Evolutionary conservation across 2,113 vertebrate genomes (phyloP).

Genomic region (Symphodus melops): DNA sequence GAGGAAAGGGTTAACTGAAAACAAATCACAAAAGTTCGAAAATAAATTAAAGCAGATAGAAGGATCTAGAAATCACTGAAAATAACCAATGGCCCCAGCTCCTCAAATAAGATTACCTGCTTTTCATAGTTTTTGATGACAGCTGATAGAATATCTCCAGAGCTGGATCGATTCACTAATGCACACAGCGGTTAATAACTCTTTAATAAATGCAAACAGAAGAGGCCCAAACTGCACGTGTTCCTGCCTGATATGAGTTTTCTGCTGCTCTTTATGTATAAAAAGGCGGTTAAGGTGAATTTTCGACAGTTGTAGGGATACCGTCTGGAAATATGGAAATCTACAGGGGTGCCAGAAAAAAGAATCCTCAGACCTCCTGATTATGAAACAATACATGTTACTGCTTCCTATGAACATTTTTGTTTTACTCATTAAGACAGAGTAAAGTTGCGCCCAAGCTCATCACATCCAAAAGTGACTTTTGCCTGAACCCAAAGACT

Average conservation of each 20-base stretch:
- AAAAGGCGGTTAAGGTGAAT: too few relatives aligned
- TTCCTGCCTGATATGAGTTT: too few relatives aligned
- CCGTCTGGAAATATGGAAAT: too few relatives aligned
- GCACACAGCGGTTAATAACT: too few relatives aligned
- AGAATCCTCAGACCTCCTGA: background rate
- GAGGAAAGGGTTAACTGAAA: too few relatives aligned
- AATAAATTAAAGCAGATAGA: background rate
- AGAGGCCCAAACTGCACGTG: too few relatives aligned
- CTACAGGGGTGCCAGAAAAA: background rate
- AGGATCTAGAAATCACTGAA: background rate
- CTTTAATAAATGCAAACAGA: too few relatives aligned
- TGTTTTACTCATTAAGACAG: slow-evolving; percentile 1
- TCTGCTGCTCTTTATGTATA: too few relatives aligned
- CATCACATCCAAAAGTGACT: background rate
- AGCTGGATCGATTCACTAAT: too few relatives aligned
- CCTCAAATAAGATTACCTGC: background rate
- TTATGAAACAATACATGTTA: background rate
- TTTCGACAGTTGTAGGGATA: too few relatives aligned
- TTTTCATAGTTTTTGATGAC: background rate
- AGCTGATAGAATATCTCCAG: too few relatives aligned
- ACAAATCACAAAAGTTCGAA: background rate
- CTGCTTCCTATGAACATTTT: background rate
- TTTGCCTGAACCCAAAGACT: background rate
- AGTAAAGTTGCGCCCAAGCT: too few relatives aligned
- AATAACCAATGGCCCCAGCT: background rate